These are phyloP conservation scores for Ibidorhyncha struthersii DNA, from an alignment of 2,113 vertebrate species.

Conservation along the genomic window DNA sequence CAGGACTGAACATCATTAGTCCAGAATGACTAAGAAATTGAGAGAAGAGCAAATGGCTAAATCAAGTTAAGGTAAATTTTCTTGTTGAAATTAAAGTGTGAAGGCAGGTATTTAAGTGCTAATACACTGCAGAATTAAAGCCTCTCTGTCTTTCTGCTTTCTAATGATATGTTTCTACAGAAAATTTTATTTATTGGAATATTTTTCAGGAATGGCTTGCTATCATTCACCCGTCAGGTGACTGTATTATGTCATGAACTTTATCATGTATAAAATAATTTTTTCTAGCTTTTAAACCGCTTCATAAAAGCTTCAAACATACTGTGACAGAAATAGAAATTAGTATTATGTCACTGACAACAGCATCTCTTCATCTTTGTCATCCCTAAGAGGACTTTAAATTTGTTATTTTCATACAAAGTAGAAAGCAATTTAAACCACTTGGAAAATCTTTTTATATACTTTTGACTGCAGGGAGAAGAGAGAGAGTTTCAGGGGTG, in stretches of 20 bases:
- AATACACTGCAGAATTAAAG: neutral
- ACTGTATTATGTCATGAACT: neutral
- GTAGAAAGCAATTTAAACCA: neutral
- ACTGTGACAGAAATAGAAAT: neutral
- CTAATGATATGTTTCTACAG: neutral
- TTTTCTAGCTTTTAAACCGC: neutral
- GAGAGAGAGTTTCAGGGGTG: neutral
- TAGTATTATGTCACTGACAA: neutral
- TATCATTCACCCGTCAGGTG: neutral
- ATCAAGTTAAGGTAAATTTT: neutral
- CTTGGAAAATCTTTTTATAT: neutral
- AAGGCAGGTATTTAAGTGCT: neutral
- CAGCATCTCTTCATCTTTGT: neutral
- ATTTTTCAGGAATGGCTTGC: neutral
- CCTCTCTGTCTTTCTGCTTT: neutral
- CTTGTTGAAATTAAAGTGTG: neutral
- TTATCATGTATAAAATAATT: neutral
- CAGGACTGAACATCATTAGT: neutral
- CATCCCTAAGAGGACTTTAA: neutral
- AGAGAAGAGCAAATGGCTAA: neutral
- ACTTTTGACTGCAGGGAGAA: neutral
- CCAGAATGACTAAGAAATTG: neutral
- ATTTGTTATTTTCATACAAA: neutral
- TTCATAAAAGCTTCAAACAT: neutral
- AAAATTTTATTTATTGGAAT: neutral